These are phyloP conservation scores for Epizoanthus fatuus DNA, from an alignment of 92 coral and sea anemone species.

Conservation along the genomic window DNA sequence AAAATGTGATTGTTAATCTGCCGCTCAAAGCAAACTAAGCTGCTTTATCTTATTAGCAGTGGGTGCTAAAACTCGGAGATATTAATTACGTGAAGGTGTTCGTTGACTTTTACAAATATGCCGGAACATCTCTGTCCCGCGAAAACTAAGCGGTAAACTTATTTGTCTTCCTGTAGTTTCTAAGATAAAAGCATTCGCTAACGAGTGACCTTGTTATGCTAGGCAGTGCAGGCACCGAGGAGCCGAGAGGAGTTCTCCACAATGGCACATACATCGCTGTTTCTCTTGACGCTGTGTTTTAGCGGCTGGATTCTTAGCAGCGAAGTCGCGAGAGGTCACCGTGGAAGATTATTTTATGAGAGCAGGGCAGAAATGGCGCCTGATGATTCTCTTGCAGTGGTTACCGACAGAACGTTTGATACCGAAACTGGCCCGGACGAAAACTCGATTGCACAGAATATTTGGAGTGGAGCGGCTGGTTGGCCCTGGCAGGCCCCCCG, in stretches of 20 bases:
- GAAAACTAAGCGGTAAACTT: not conserved
- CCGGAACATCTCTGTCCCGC: constrained; percentile 37
- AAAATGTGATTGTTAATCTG: not conserved
- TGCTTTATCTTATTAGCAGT: not conserved
- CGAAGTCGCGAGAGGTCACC: not conserved
- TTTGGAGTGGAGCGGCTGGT: not conserved
- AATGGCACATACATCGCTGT: not conserved
- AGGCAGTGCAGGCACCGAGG: not conserved
- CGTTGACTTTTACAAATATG: constrained; percentile 9
- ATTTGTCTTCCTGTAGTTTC: not conserved
- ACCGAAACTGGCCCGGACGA: not conserved
- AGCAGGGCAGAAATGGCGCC: not conserved
- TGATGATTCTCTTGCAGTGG: not conserved
- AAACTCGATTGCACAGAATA: not conserved
- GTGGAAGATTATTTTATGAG: not conserved
- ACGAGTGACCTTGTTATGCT: not conserved
- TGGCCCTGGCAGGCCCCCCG: not conserved
- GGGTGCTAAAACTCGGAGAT: not conserved
- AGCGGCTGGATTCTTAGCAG: not conserved
- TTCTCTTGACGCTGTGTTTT: constrained; percentile 8
- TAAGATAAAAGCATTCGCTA: not conserved
- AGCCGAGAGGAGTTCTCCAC: not conserved
- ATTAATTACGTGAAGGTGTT: not conserved
- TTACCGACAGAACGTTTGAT: not conserved
- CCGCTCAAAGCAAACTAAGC: not conserved